Base-by-base conservation (phyloP, 1,140 invertebrate genomes). In the Hyles vespertilio region DNA sequence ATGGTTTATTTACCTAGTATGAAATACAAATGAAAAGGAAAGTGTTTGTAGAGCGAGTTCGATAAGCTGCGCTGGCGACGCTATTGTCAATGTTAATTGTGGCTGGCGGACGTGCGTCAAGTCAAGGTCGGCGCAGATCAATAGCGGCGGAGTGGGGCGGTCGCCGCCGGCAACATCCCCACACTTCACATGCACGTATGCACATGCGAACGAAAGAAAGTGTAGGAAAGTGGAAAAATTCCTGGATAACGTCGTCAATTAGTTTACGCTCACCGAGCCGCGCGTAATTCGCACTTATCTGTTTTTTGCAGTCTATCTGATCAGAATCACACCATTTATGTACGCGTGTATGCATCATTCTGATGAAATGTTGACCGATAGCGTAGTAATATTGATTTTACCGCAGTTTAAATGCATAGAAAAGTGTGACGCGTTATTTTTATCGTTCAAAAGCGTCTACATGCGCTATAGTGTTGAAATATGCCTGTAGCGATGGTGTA, bases 221-320 rank as follows among this genome's bases (percentile, higher is more conserved):
- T 84, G 72, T 74, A 82, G 46, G 81, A 87, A 87, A 87, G 84
- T 84, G 74, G 71, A 71, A 73, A 75, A 72, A 85, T 87, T 85
- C 82, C 72, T 79, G 59, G 63, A 66, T 67, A 67, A 68, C 59
- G 57, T 54, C 55, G 59, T 50, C 55, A 56, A 67, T 63, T 56
- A 58, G 51, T 65, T 48, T 59, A 64, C 59, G 63, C 62, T 67
- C 55, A 46, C 22, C 65, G 63, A 61, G 59, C 50, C 45, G 54
- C 63, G 46, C 58, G 56, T 70, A 58, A 64, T 59, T 65, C 56
- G 34, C 45, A 55, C 54, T 55, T 53, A 59, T 65, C 53, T 50
- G 58, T 11, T 62, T 58, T 56, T 62, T 52, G 59, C 43, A 9
- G 36, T 54, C 34, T 43, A 65, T 58, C 50, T 58, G 44, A 51